Conservation (phyloP, 2,113 vertebrate species). For the Cheirogaleus medius region DNA sequence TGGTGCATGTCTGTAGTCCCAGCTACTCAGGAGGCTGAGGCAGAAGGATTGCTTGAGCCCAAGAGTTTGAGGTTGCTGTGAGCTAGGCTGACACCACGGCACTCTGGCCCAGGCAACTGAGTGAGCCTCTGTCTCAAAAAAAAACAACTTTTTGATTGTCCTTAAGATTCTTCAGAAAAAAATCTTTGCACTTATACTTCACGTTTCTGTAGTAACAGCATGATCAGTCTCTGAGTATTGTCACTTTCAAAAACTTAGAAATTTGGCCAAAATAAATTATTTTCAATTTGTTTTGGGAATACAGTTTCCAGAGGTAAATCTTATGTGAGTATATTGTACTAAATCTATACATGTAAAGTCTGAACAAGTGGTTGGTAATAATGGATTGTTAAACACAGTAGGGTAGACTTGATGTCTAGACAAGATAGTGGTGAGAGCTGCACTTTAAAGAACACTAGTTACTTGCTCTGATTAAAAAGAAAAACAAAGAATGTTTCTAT, state of each 20-base stretch:
- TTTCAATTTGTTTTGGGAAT: conserved; percentile 60
- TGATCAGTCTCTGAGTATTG: conserved; percentile 24
- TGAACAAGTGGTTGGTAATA: conserved; percentile 75
- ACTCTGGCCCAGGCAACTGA: no score
- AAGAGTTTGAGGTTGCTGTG: no score
- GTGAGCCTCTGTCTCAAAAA: no score
- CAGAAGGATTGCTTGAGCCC: no score
- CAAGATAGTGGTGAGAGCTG: conserved; percentile 83
- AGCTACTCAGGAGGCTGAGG: no score
- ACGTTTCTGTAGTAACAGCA: conserved; percentile 31
- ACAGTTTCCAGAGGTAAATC: conserved; percentile 61
- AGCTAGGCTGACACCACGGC: no score
- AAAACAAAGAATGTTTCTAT: conserved; percentile 78
- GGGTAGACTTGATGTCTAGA: conserved; percentile 89
- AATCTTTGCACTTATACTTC: conserved; percentile 26
- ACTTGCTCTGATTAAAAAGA: conserved; percentile 71
- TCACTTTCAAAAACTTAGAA: conserved; percentile 52
- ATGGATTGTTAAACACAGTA: conserved; percentile 67
- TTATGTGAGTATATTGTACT: conserved; percentile 35
- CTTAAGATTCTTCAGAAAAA: no score
- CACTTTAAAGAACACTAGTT: conserved; percentile 75
- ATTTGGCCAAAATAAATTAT: conserved; percentile 65
- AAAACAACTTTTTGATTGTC: not conserved
- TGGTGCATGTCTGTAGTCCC: no score
- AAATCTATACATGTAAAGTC: conserved; percentile 62